Base-by-base conservation (phyloP, 2,888 invertebrate genomes). In the Thecophora atra region DNA sequence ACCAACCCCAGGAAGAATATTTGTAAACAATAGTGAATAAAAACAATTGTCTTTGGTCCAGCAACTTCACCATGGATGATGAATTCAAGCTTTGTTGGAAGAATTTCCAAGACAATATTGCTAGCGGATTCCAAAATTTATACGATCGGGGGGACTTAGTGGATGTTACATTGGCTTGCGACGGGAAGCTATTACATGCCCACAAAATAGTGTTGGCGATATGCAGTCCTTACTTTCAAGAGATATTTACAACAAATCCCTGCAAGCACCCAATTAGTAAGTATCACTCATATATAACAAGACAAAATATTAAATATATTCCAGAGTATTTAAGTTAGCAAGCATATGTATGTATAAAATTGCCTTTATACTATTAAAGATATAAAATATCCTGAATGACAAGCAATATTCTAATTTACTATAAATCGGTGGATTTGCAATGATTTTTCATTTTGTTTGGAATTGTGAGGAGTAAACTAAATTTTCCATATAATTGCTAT, bases 201-300 rank as follows among this genome's bases (percentile, higher is more conserved):
- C 88, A 88, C 78, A 88, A 88, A 81, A 86, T 89, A 66, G 88
- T 88, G 21, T 80, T 88, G 75, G 88, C 88, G 19, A 88, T 89
- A 67, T 88, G 89, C 76, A 88, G 88, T 77, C 87, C 88, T 3
- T 88, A 88, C 78, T 89, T 88, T 77, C 87, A 87, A 76, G 87
- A 87, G 78, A 87, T 84, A 81, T 88, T 85, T 79, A 86, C 85
- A 52, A 85, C 86, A 64, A 87, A 87, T 83, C 87, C 87, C 66
- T 87, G 87, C 80, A 85, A 86, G 77, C 87, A 87, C 83, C 87
- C 87, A 62, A 87, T 87, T 78, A 87, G 87, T 87, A 78, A 87
- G 87, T 87, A 78, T 21, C 2, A 11, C 52, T 47, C 5, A 37
- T 37, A 37, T 37, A 8, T 11, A 37, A 8, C 11, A 37, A 37